Evolutionary conservation across 2,113 vertebrate species (phyloP), one percentile per base, ranked within the genome.

Genomic region (Hiodon tergisus): DNA sequence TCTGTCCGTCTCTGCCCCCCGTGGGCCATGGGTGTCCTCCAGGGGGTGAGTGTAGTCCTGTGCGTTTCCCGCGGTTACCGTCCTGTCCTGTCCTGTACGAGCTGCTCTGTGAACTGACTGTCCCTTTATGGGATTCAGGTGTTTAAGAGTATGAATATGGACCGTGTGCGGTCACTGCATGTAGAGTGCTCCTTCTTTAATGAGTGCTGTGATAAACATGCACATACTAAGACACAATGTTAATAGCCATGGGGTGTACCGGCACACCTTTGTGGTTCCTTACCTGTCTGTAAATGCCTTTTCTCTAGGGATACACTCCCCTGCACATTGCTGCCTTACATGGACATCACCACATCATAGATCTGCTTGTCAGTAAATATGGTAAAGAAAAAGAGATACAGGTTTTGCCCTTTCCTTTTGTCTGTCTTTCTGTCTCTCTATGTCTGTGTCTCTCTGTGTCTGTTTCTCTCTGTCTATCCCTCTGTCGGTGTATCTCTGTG

Each of bases 311-410:
- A 47, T 93, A 94, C 69, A 94, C 92, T 5, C 87, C 92, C 55
- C 82, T 94, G 72, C 92, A 93, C 83, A 92, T 94, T 0, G 92
- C 92, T 14, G 91, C 92, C 0, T 76, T 93, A 51, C 92, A 94
- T 0, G 88, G 90, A 1, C 92, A 92, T 72, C 82, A 2, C 17
- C 86, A 88, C 31, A 90, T 93, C 67, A 77, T 91, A 14, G 84
- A 93, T 69, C 86, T 93, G 74, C 87, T 93, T 62, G 11, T 90
- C 47, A 69, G 71, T 16, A 86, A 79, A 0, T 91, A 91, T 2
- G 92, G 92, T 93, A 88, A 86, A 78, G 4, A 4, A 5, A 31
- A 31, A 31, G 31, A 31, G 31, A 31, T 31, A 31, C 31, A 31
- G 31, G 31, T 31, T 31, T 31, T 31, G 31, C 31, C 2, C 31